phyloP scores from a whole-genome alignment of 2,797 vertebrate species.

The Karalla daura region DNA sequence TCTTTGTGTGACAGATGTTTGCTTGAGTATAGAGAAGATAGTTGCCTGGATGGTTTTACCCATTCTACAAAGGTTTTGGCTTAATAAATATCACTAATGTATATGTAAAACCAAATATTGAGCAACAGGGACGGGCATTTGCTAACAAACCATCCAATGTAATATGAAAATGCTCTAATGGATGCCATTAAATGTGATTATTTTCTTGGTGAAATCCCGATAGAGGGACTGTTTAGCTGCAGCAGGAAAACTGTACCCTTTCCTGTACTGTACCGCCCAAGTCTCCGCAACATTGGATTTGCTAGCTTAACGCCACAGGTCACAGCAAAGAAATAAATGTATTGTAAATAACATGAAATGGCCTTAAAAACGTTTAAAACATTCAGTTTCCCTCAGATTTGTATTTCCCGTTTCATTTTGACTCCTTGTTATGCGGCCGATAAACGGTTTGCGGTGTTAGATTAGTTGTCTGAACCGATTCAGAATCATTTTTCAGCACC shows the following conservation, averaged over 20 bases:
- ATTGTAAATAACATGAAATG: conserved; percentile 43
- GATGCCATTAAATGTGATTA: conserved; percentile 32
- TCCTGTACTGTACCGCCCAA: not conserved
- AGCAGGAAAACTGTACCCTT: conserved; percentile 18
- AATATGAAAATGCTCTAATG: conserved; percentile 17
- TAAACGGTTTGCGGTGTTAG: conserved; percentile 29
- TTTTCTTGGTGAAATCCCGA: conserved; percentile 43
- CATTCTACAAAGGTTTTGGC: conserved; percentile 27
- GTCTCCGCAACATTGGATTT: conserved; percentile 17
- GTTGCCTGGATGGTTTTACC: conserved; percentile 22
- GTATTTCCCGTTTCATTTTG: conserved; percentile 35
- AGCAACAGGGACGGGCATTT: conserved; percentile 33
- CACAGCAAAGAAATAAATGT: conserved; percentile 24
- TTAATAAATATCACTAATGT: conserved; percentile 24
- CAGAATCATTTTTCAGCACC: conserved; percentile 34
- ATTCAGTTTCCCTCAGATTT: conserved; percentile 34
- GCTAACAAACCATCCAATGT: conserved; percentile 28
- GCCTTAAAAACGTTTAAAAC: conserved; percentile 70
- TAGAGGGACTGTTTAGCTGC: conserved; percentile 8
- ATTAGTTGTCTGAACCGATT: conserved; percentile 27
- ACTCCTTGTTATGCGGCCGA: conserved; percentile 27
- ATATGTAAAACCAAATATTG: conserved; percentile 48
- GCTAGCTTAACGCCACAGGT: conserved; percentile 3
- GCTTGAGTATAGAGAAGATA: conserved; percentile 7
- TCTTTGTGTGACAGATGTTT: conserved; percentile 21